phyloP scores from a whole-genome alignment of 2,888 invertebrate species.

The Lamellibrachia satsuma region DNA sequence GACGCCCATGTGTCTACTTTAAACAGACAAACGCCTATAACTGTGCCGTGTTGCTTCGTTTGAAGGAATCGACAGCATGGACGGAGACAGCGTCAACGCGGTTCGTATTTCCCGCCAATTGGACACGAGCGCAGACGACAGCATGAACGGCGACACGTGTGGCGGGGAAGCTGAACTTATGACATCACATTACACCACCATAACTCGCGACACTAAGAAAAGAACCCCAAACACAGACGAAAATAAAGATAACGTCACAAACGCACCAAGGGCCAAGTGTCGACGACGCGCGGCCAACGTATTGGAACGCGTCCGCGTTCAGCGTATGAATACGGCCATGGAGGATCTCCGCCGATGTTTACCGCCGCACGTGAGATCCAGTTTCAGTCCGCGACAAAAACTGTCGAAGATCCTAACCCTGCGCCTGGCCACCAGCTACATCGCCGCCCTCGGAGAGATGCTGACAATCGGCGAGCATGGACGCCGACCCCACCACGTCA shows the following conservation, averaged over 20 bases:
- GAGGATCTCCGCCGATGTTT: not conserved
- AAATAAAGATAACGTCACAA: not conserved
- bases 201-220: not conserved
- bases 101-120: not conserved
- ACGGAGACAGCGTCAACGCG: not conserved
- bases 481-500: not conserved
- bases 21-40: not conserved
- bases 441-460: not conserved
- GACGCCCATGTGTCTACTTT: too few relatives aligned
- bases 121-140: not conserved
- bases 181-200: not conserved
- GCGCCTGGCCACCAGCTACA: not conserved
- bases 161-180: not conserved
- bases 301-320: not conserved
- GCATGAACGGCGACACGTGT: not conserved
- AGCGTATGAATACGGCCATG: not conserved
- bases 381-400: slow-evolving; percentile 3
- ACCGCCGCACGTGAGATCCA: not conserved
- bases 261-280: not conserved
- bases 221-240: not conserved
- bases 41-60: not conserved
- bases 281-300: not conserved
- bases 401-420: not conserved
- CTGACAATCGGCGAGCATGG: not conserved
- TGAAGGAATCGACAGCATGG: not conserved